Percentiles rank a stretch among this genome's conserved stretches.
phyloP scores from a whole-genome alignment of 1,140 invertebrate species.

The Drosophila erecta region DNA sequence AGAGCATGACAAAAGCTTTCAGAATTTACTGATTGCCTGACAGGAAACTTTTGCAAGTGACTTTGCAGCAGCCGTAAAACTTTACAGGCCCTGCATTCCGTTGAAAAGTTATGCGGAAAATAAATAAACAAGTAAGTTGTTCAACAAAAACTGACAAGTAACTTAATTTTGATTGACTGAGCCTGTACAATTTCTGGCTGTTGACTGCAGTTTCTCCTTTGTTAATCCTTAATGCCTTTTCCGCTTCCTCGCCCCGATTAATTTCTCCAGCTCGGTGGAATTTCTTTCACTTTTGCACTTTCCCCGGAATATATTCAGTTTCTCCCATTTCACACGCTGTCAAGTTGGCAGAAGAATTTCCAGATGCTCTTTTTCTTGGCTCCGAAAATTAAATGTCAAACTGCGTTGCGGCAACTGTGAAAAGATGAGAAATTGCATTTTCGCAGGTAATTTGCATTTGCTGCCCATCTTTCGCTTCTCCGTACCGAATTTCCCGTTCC shows the following conservation, averaged over 20 bases:
- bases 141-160: constrained; percentile 35
- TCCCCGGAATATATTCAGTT: constrained; percentile 20
- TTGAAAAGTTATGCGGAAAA: constrained; percentile 35
- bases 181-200: constrained; percentile 1
- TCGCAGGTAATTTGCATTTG: constrained; percentile 54
- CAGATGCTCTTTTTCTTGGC: constrained; percentile 26
- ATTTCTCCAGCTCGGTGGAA: constrained; percentile 27
- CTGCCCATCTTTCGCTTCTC: constrained; percentile 7
- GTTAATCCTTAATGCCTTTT: neutral
- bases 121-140: constrained; percentile 43
- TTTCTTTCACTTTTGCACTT: constrained; percentile 22
- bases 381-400: constrained; percentile 65
- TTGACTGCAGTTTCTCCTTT: constrained; percentile 31
- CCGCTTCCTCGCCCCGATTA: constrained; percentile 18
- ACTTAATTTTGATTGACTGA: constrained; percentile 40
- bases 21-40: constrained; percentile 61
- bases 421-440: constrained; percentile 48
- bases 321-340: constrained; percentile 54
- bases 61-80: constrained; percentile 17
- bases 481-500: constrained; percentile 17
- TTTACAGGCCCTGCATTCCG: constrained; percentile 9
- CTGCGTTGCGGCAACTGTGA: constrained; percentile 37
- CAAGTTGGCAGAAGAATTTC: constrained; percentile 40
- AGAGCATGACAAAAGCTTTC: constrained; percentile 50
- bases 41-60: constrained; percentile 48